phyloP scores from a whole-genome alignment of 2,113 vertebrate genomes.

The Tautogolabrus adspersus region DNA sequence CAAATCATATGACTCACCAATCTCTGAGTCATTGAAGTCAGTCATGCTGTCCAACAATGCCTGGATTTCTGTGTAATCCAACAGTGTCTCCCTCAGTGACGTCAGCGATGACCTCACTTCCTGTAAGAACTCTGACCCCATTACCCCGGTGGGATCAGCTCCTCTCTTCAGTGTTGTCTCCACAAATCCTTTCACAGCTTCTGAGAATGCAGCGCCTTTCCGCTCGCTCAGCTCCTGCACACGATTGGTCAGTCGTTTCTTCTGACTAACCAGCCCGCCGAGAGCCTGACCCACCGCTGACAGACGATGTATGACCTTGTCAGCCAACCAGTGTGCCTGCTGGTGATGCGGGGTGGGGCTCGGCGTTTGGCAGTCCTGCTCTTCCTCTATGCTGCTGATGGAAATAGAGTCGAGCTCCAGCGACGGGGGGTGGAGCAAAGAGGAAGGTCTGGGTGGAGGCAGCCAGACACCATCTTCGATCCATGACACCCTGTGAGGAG shows the following conservation, averaged over 20 bases:
- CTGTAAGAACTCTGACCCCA: conserved; percentile 86
- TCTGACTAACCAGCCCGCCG: conserved; percentile 78
- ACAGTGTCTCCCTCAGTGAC: conserved; percentile 82
- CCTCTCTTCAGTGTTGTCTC: conserved; percentile 62
- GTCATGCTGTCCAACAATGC: conserved; percentile 77
- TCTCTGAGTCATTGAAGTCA: conserved; percentile 75
- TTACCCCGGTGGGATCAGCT: conserved; percentile 30
- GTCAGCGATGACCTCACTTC: conserved; percentile 86
- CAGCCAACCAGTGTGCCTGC: conserved; percentile 69
- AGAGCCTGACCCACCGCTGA: conserved; percentile 85
- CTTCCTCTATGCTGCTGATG: conserved; percentile 87
- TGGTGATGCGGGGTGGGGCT: conserved; percentile 31
- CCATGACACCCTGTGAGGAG: conserved; percentile 89
- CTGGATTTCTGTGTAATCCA: conserved; percentile 83
- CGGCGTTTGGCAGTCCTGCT: conserved; percentile 59
- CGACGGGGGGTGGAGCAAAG: conserved; percentile 62
- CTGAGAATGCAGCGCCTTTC: conserved; percentile 76
- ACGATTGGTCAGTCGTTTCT: conserved; percentile 82
- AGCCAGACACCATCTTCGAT: conserved; percentile 83
- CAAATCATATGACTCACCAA: conserved; percentile 71
- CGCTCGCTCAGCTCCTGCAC: conserved; percentile 84
- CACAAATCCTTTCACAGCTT: conserved; percentile 75
- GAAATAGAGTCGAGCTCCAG: conserved; percentile 81
- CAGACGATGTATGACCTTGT: conserved; percentile 85
- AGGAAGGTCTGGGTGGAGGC: conserved; percentile 58